These are phyloP conservation scores for Pimpla rufipes DNA, from an alignment of 2,888 invertebrate species.

Conservation along the genomic window DNA sequence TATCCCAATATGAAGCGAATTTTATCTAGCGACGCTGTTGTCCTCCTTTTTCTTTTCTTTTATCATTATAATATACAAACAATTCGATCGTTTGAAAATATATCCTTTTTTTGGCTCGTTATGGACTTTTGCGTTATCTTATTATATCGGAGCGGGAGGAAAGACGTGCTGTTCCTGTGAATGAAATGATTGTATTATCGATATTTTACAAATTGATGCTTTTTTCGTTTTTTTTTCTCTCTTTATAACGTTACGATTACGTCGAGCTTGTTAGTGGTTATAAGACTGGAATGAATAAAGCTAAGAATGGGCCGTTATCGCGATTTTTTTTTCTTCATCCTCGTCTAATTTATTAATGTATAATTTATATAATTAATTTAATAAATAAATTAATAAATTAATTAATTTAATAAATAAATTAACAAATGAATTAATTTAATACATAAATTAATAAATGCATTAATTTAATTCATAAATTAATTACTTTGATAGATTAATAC, in stretches of 20 bases:
- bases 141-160: conserved; percentile 16
- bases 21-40: conserved; percentile 18
- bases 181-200: conserved; percentile 40
- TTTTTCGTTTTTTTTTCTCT: conserved; percentile 29
- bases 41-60: conserved; percentile 4
- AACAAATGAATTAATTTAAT: too few relatives aligned
- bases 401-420: too few relatives aligned
- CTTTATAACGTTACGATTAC: conserved; percentile 33
- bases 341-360: too few relatives aligned
- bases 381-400: too few relatives aligned
- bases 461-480: too few relatives aligned
- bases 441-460: too few relatives aligned
- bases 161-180: background rate
- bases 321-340: background rate
- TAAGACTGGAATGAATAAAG: conserved; percentile 51
- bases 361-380: too few relatives aligned
- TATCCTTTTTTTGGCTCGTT: conserved; percentile 2
- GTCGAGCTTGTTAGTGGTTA: conserved; percentile 40
- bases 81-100: background rate
- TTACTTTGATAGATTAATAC: too few relatives aligned
- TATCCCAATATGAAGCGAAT: conserved; percentile 20
- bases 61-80: background rate
- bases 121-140: conserved; percentile 20
- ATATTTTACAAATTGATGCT: conserved; percentile 25
- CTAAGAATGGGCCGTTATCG: conserved; percentile 31